Base-by-base conservation (phyloP, 2,888 invertebrate genomes). In the Epinotia nisella region DNA sequence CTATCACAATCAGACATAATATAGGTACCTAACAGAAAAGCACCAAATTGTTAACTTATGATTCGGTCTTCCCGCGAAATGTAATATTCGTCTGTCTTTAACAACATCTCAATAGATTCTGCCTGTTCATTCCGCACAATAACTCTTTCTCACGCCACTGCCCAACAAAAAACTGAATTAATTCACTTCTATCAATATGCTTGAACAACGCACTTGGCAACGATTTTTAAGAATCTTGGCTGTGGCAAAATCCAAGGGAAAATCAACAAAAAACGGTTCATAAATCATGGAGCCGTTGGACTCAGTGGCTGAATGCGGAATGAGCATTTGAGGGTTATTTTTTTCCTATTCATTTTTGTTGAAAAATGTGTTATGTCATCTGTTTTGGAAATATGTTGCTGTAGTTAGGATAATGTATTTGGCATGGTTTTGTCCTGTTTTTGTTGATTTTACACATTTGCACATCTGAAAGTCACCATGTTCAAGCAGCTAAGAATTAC, bases 261-360 rank as follows among this genome's bases (percentile, higher is more conserved):
- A 87, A 89, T 88, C 85, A 84, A 87, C 87, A 89, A 91, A 91
- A 91, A 92, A 89, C 84, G 86, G 86, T 83, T 79, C 86, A 90
- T 93, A 90, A 93, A 93, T 93, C 92, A 92, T 80, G 90, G 89
- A 90, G 88, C 93, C 88, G 91, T 86, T 80, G 82, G 81, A 71
- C 83, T 85, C 83, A 80, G 78, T 82, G 82, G 79, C 84, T 80
- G 91, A 90, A 91, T 91, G 85, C 81, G 81, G 84, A 90, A 92
- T 90, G 89, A 90, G 86, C 86, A 84, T 89, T 90, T 87, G 86
- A 83, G 88, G 86, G 87, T 89, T 88, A 85, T 80, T 78, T 80
- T 80, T 80, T 83, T 84, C 78, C 79, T 81, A 82, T 80, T 81
- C 81, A 77, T 80, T 71, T 60, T 78, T 80, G 77, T 77, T 76